Conservation (phyloP, 1,140 invertebrate species). For the Sminthurides bifidus region DNA sequence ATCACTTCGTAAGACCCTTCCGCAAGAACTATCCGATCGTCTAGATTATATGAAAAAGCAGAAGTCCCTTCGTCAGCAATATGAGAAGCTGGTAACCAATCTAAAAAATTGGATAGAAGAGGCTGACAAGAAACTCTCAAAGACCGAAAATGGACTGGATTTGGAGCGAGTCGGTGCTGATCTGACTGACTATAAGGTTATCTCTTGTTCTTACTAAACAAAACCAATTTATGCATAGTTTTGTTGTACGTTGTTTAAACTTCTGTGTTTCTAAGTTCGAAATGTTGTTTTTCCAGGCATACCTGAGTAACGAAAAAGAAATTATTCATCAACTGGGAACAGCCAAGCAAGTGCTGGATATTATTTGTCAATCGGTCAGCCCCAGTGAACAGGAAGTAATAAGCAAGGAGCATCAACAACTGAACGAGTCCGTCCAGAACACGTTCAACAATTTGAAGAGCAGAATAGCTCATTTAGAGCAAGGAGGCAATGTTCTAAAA, state of each 20-base stretch:
- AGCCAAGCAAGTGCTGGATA: conserved; percentile 68
- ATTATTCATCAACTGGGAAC: conserved; percentile 67
- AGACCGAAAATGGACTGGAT: conserved; percentile 69
- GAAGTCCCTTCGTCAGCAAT: conserved; percentile 60
- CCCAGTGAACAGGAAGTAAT: conserved; percentile 66
- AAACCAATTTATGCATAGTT: no score
- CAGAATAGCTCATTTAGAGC: conserved; percentile 57
- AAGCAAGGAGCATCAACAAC: conserved; percentile 60
- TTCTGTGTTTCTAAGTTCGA: no score
- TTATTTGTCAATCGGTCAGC: conserved; percentile 71
- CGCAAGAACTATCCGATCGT: conserved; percentile 63
- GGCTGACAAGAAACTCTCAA: conserved; percentile 61
- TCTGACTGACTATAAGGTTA: conserved; percentile 58
- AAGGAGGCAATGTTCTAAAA: conserved; percentile 63
- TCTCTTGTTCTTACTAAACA: background rate
- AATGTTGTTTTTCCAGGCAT: conserved; percentile 38
- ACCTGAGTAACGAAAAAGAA: conserved; percentile 62
- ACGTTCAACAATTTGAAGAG: conserved; percentile 67
- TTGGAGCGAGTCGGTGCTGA: conserved; percentile 65
- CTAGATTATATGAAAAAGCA: conserved; percentile 67
- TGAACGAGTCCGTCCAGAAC: conserved; percentile 65
- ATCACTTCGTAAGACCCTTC: conserved; percentile 60
- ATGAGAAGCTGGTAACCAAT: conserved; percentile 56
- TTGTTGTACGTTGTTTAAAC: no score
- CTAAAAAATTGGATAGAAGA: conserved; percentile 73